A percentile compares a stretch with the other conserved stretches of the same genome.
phyloP scores from a whole-genome alignment of 2,797 vertebrate species.

The Gobio occitaniae region DNA sequence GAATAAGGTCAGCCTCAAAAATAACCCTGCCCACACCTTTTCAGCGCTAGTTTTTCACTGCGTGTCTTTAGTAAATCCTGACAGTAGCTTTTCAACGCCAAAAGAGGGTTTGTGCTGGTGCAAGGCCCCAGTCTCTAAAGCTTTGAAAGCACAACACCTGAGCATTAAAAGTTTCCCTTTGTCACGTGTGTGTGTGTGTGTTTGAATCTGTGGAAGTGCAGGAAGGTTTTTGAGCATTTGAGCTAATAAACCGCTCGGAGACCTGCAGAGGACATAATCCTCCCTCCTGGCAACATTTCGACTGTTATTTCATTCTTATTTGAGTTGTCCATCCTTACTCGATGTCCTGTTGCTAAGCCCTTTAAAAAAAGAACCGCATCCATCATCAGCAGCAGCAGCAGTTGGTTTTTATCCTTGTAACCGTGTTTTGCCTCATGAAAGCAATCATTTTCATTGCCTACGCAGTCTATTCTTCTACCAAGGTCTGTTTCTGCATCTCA shows the following conservation, averaged over 20 bases:
- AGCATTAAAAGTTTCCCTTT: constrained; percentile 4
- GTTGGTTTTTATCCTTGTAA: constrained; percentile 28
- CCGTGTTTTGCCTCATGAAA: not conserved
- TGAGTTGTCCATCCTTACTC: not conserved
- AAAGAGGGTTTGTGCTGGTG: too few relatives aligned
- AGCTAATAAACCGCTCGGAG: constrained; percentile 21
- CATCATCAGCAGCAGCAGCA: not conserved
- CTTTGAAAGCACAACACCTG: not conserved
- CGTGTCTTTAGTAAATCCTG: too few relatives aligned
- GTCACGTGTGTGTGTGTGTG: not conserved
- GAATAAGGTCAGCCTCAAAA: too few relatives aligned
- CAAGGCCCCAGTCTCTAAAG: not conserved
- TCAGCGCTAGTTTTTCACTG: too few relatives aligned
- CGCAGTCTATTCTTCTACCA: constrained; percentile 6
- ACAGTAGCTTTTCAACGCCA: too few relatives aligned
- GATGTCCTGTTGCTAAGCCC: not conserved
- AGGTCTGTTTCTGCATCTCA: not conserved
- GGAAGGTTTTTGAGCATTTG: not conserved
- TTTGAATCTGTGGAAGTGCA: not conserved
- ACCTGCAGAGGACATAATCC: constrained; percentile 7
- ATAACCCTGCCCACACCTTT: too few relatives aligned
- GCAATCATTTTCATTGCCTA: constrained; percentile 16
- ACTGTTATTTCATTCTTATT: constrained; percentile 2
- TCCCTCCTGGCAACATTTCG: constrained; percentile 5
- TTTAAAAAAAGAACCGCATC: not conserved